Base-by-base conservation (phyloP, 2,113 vertebrate species). In the Platichthys flesus region DNA sequence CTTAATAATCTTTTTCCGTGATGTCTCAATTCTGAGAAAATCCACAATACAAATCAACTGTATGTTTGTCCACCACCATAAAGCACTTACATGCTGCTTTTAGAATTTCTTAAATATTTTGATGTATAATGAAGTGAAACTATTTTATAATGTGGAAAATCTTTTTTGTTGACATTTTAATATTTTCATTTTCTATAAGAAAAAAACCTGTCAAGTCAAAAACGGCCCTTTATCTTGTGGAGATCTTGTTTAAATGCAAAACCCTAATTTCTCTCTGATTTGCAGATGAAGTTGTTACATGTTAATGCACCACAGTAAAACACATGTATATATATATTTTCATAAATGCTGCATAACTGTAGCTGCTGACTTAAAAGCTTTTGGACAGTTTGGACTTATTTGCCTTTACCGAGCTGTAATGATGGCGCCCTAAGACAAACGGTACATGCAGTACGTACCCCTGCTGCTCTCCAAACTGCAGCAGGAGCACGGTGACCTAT, bases 401-500 rank as follows among this genome's bases (percentile, higher is more conserved):
- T 81, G 63, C 65, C 20, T 49, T 59, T 42, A 42, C 35, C 2
- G 64, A 4, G 28, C 68, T 84, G 37, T 81, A 72, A 78, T 72
- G 73, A 76, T 67, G 60, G 23, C 45, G 59, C 73, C 24, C 28
- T 45, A 24, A 74, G 66, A 85, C 51, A 79, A 80, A 76, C 26
- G 26, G 26, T 18, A 40, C 20, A 40, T 64, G 51, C 47, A 66
- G 62, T 20, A 14, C 2, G n/a, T 59, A 45, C 5, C 28, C 52
- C 68, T n/a, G 54, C 82, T 75, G 70, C 57, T 81, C 63, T 57
- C 37, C 55, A 66, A 80, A 73, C 58, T 57, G 55, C 65, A 51
- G 26, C 26, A 7, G 45, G 65, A 69, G 64, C 66, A 40, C 6
- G 8, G 69, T 84, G 85, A 87, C 78, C 89, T 83, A 71, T 74